Base-by-base conservation (phyloP, 2,113 vertebrate genomes). In the Dipodomys spectabilis region DNA sequence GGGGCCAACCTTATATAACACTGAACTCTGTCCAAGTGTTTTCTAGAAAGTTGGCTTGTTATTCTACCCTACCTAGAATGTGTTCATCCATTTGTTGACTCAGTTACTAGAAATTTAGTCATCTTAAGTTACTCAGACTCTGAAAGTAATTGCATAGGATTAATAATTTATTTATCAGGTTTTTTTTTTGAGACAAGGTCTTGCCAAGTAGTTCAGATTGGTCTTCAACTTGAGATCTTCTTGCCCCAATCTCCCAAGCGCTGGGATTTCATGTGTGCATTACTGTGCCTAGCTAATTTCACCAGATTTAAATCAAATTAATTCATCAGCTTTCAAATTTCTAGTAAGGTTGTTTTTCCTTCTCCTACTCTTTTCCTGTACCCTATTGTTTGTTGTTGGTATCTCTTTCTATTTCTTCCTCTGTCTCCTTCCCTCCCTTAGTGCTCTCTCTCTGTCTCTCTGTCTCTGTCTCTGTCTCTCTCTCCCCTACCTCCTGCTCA, bases 251-350 rank as follows among this genome's bases (percentile, higher is more conserved):
- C 62, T 64, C 62, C 62, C 62, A 64, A 64, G 22, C 23, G 62
- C 62, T 64, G 22, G 62, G 62, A 64, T 64, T 64, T 20, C 23
- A 64, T 20, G 23, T 64, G 62, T 64, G 62, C 23, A 64, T 25
- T 16, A 64, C 22, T 8, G 23, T 64, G 62, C 62, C 60, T 35
- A n/a, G n/a, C 22, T 80, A 5, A 57, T 60, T 88, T 71, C 39
- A 32, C 27, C 79, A n/a, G 2, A 30, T 83, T 96, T 87, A n/a
- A 32, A 71, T 79, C 81, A 16, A 57, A 93, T 91, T 49, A 71
- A 96, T 74, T 57, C 9, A 62, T 82, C 71, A 86, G 83, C 11
- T 67, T 94, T 91, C 49, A 75, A 35, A 81, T 93, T 80, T 93
- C 30, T 67, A 22, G 27, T 39, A 12, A 19, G 68, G 1, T 7